These are phyloP conservation scores for Nowickia ferox DNA, from an alignment of 2,888 invertebrate genomes.

Conservation along the genomic window DNA sequence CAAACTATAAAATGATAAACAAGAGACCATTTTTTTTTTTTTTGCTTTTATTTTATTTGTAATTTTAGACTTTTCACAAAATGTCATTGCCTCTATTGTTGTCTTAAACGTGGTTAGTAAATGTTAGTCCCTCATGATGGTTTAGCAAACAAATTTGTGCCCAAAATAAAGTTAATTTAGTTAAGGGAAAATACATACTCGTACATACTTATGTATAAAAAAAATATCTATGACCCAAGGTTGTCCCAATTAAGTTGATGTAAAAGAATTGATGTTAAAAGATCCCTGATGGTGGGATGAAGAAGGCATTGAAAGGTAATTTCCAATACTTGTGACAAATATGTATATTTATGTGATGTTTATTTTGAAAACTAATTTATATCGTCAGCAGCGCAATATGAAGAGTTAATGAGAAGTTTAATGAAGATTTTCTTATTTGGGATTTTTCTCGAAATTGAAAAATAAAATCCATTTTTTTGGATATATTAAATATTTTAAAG, in stretches of 20 bases:
- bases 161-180: constrained; percentile 30
- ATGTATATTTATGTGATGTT: too few species aligned
- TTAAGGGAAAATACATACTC: too few species aligned
- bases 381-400: too few species aligned
- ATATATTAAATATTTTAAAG: too few species aligned
- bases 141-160: constrained; percentile 47
- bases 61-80: constrained; percentile 34
- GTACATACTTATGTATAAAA: too few species aligned
- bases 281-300: constrained; percentile 5
- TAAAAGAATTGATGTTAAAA: constrained; percentile 34
- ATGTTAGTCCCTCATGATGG: constrained; percentile 42
- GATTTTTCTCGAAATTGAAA: too few species aligned
- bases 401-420: too few species aligned
- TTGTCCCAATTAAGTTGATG: constrained; percentile 11
- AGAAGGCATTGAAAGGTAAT: background rate
- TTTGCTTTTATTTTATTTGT: constrained; percentile 18
- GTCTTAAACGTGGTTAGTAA: constrained; percentile 45
- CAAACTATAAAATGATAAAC: constrained; percentile 41
- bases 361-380: too few species aligned
- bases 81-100: constrained; percentile 22
- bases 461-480: too few species aligned
- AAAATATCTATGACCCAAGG: background rate
- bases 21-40: constrained; percentile 17
- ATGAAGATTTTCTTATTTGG: too few species aligned
- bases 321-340: too few species aligned